Evolutionary conservation across 2,113 vertebrate species (phyloP).

Genomic region (Phylloscopus whistleri): DNA sequence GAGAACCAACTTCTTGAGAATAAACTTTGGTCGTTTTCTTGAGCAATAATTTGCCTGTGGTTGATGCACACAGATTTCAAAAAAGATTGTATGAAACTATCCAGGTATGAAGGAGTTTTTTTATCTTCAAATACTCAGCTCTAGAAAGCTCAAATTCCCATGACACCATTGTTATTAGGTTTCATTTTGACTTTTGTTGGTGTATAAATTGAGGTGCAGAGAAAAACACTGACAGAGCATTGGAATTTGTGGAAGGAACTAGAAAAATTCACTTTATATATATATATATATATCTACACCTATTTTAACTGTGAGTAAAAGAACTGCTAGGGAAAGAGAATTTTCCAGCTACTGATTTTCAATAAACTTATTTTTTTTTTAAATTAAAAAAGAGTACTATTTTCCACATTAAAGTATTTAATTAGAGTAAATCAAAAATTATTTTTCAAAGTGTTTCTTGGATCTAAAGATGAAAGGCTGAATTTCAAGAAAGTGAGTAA

Average conservation of each 20-base stretch:
- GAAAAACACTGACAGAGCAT: not conserved
- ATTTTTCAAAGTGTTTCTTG: not conserved
- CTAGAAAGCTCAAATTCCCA: not conserved
- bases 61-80: not conserved
- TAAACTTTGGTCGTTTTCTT: not conserved
- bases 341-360: not conserved
- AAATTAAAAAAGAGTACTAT: not conserved
- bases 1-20: not conserved
- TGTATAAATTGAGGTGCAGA: not conserved
- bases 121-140: not conserved
- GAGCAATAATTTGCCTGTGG: not conserved
- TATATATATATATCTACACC: not conserved
- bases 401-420: not conserved
- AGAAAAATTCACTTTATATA: not conserved
- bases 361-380: not conserved
- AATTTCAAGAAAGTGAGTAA: not conserved
- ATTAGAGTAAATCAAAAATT: not conserved
- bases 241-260: not conserved
- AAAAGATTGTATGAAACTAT: not conserved
- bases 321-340: not conserved
- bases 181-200: not conserved
- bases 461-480: not conserved
- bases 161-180: not conserved
- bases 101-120: not conserved
- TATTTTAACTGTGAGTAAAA: not conserved